phyloP scores from a whole-genome alignment of 2,797 vertebrate species.

The Otolemur crassicaudatus region DNA sequence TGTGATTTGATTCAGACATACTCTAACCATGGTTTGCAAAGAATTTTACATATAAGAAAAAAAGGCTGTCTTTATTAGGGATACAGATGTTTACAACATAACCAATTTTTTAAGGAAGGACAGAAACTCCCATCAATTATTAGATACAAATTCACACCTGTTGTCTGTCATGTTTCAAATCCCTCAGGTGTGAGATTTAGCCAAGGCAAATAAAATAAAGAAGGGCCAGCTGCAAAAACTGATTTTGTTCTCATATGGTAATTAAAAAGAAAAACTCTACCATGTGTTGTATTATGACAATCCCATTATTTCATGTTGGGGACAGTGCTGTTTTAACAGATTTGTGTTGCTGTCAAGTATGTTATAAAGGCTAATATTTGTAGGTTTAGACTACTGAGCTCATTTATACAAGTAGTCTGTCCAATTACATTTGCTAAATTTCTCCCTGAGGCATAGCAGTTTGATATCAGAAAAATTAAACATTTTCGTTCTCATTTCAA shows the following conservation, averaged over 20 bases:
- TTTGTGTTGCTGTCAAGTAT: conserved; percentile 55
- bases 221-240: conserved; percentile 70
- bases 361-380: conserved; percentile 64
- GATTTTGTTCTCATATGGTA: conserved; percentile 83
- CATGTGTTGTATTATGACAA: conserved; percentile 64
- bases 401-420: conserved; percentile 86
- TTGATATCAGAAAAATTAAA: conserved; percentile 86
- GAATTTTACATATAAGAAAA: conserved; percentile 8
- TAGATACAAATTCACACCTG: conserved; percentile 73
- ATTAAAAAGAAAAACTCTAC: conserved; percentile 86
- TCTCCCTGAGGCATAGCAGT: conserved; percentile 72
- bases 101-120: conserved; percentile 57
- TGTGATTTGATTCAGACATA: conserved; percentile 68
- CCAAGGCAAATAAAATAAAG: conserved; percentile 76
- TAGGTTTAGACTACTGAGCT: conserved; percentile 72
- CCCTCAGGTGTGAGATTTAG: conserved; percentile 66
- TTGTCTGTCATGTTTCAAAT: conserved; percentile 73
- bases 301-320: conserved; percentile 84
- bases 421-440: conserved; percentile 82
- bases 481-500: conserved; percentile 57
- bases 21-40: conserved; percentile 51
- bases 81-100: conserved; percentile 58
- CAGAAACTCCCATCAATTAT: conserved; percentile 52
- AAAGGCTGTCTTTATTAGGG: conserved; percentile 61
- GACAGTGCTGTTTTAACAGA: conserved; percentile 84